phyloP scores from a whole-genome alignment of 2,113 vertebrate species.

The Urocynchramus pylzowi region DNA sequence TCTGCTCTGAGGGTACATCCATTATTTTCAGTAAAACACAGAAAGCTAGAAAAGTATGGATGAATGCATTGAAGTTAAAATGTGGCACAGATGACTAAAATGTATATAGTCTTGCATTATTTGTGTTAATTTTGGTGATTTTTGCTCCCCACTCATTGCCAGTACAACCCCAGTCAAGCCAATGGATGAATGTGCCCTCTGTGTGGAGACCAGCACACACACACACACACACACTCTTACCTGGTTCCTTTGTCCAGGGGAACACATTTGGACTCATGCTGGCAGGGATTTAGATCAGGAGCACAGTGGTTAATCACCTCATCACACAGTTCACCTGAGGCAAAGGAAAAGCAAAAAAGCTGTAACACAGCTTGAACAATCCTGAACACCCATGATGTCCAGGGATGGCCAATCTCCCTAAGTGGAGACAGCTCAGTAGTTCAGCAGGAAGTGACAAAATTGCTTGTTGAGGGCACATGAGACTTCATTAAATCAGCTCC shows the following conservation, averaged over 20 bases:
- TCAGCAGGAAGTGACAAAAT: not conserved
- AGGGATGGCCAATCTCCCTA: not conserved
- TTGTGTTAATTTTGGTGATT: not conserved
- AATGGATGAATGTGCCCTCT: not conserved
- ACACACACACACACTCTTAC: conserved; percentile 63
- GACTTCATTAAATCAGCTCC: not conserved
- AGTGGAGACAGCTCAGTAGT: not conserved
- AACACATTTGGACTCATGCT: conserved; percentile 90
- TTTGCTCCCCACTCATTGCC: not conserved
- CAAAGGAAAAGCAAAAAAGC: not conserved
- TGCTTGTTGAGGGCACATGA: not conserved
- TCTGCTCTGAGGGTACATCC: not conserved
- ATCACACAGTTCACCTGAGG: conserved; percentile 89
- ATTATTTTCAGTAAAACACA: not conserved
- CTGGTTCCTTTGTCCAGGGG: conserved; percentile 81
- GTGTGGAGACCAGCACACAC: not conserved
- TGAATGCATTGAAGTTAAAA: not conserved
- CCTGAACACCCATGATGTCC: not conserved
- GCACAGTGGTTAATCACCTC: conserved; percentile 89
- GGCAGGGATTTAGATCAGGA: conserved; percentile 85
- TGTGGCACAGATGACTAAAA: not conserved
- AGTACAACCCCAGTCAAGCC: not conserved
- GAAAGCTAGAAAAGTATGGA: not conserved
- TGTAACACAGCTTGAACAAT: not conserved
- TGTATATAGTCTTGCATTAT: not conserved